Evolutionary conservation across 2,113 vertebrate species (phyloP), one percentile per base, ranked within the genome.

Genomic region (Phycodurus eques): DNA sequence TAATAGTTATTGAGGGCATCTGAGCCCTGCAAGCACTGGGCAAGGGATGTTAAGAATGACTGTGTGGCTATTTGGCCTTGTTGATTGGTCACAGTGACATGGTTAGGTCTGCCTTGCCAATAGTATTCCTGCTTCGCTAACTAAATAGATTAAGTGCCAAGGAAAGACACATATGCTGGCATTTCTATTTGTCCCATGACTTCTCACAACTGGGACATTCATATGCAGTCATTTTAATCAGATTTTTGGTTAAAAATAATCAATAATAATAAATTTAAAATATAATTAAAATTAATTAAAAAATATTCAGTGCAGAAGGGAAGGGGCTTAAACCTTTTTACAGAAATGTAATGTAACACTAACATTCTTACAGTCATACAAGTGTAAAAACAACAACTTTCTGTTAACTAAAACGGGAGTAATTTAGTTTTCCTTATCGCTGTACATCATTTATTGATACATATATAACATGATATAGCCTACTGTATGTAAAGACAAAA

Each of bases 161-260:
- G 62, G 12, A 19, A 78, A 71, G 49, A 69, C 66, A 11, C 17
- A 47, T 27, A 60, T 77, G 20, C 27, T 17, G 44, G 44, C 9
- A 74, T 75, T 65, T 44, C 33, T 66, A 22, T 46, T 57, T 0
- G 3, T 81, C 67, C n/a, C 81, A 70, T 82, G 79, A 82, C 77
- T 75, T 73, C 47, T 51, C 17, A 14, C 17, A 51, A 17, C 17
- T 51, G 47, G 47, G 47, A 49, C 8, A 49, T 17, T 49, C 47
- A 49, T 49, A 53, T 57, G 22, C 8, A 59, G n/a, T 9, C 10
- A 27, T 12, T 27, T 20, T 4, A 9, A 4, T 19, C 53, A 22
- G n/a, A 59, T 27, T 5, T 27, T 27, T 27, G 14, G 49, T 17
- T 53, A 53, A 53, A 53, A 5, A 49, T 14, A 49, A 49, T 49